A percentile compares a stretch with the other conserved stretches of the same genome.
phyloP scores from a whole-genome alignment of 2,113 vertebrate genomes.

The Andinoacara biseriatus region DNA sequence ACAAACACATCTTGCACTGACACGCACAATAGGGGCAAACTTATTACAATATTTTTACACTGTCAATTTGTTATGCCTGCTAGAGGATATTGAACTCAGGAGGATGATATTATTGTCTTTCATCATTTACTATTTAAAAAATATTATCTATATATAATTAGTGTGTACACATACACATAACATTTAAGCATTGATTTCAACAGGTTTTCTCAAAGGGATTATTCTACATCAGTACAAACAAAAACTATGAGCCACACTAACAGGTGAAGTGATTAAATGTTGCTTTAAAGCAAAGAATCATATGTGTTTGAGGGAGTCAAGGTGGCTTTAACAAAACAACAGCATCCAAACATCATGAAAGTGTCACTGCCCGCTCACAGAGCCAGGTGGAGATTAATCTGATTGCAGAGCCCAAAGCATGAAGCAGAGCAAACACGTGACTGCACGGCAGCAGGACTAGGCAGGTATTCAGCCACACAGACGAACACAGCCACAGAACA shows the following conservation, averaged over 20 bases:
- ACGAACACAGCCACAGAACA: constrained; percentile 33
- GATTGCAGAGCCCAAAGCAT: constrained; percentile 4
- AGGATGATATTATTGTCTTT: background rate
- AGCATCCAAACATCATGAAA: constrained; percentile 22
- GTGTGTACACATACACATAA: background rate
- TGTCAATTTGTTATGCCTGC: background rate
- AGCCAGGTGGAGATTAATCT: constrained; percentile 46
- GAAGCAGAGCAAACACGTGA: constrained; percentile 31
- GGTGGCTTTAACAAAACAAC: constrained; percentile 35
- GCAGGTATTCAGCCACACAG: constrained; percentile 54
- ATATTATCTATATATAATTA: background rate
- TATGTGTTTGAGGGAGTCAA: constrained; percentile 22
- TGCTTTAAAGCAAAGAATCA: constrained; percentile 2
- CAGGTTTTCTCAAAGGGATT: background rate
- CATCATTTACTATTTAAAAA: background rate
- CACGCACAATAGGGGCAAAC: constrained; percentile 10
- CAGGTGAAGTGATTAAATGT: constrained; percentile 13
- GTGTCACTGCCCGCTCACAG: constrained; percentile 12
- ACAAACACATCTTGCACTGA: constrained; percentile 6
- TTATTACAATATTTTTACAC: background rate
- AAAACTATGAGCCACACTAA: constrained; percentile 20
- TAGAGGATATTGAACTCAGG: background rate
- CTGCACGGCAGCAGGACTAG: constrained; percentile 28
- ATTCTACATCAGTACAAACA: background rate
- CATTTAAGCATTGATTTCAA: background rate